phyloP scores from a whole-genome alignment of 2,888 invertebrate species.

The Dugesia japonica region DNA sequence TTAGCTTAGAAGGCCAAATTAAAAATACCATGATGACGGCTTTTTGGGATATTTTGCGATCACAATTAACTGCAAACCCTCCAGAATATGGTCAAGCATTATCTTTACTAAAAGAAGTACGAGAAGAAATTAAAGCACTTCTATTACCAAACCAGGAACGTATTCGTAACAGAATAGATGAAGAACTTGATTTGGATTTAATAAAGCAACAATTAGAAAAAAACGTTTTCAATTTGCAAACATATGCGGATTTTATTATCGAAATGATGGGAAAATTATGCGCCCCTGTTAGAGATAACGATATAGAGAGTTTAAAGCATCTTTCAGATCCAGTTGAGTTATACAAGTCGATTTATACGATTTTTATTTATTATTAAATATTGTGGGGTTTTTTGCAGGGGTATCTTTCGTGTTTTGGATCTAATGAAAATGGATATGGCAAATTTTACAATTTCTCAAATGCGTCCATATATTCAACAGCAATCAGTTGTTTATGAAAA shows the following conservation, averaged over 20 bases:
- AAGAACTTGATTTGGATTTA: constrained; percentile 67
- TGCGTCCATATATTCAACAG: constrained; percentile 70
- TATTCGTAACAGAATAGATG: constrained; percentile 66
- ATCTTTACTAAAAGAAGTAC: constrained; percentile 70
- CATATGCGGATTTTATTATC: constrained; percentile 69
- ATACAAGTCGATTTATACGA: no score
- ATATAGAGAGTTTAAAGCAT: constrained; percentile 61
- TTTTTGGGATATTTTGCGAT: constrained; percentile 72
- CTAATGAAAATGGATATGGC: constrained; percentile 83
- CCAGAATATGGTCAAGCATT: constrained; percentile 71
- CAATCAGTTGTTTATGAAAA: constrained; percentile 80
- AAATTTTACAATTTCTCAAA: constrained; percentile 74
- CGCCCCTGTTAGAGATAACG: constrained; percentile 76
- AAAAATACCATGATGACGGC: constrained; percentile 76
- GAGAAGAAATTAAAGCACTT: constrained; percentile 56
- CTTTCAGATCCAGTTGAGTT: constrained; percentile 59
- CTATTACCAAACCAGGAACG: constrained; percentile 69
- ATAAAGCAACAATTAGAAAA: constrained; percentile 75
- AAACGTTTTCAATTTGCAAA: constrained; percentile 62
- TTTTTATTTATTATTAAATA: no score
- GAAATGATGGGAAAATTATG: constrained; percentile 74
- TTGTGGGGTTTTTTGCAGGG: no score
- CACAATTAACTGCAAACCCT: constrained; percentile 65
- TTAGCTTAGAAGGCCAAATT: constrained; percentile 59
- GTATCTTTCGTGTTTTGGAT: constrained; percentile 57